Base-by-base conservation (phyloP, 2,888 invertebrate genomes). In the Dromius quadrimaculatus region DNA sequence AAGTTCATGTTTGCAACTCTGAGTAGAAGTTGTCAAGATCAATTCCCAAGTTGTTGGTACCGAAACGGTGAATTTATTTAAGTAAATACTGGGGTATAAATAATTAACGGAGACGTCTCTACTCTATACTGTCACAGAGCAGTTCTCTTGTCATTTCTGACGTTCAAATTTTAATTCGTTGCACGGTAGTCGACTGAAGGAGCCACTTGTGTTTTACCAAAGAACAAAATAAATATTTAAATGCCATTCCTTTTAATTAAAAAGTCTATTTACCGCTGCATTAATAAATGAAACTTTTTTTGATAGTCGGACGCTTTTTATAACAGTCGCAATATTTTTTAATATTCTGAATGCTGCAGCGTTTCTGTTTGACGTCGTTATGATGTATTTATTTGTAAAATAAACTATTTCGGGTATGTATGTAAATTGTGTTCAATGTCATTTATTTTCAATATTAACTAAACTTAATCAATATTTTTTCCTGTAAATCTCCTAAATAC, bases 21-120 rank as follows among this genome's bases (percentile, higher is more conserved):
- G 17, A 59, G 59, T 59, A 36, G 36, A 19, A 59, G 59, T 59
- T 59, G 36, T 20, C 59, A 23, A 59, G 59, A 59, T 59, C 59
- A 59, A 36, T 59, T 59, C 19, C 36, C 19, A 36, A 59, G 59
- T 59, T 59, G 23, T 3, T 20, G 36, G 57, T 32, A 23, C 6
- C 32, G 19, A 59, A n/a, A 11, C 59, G 34, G 59, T 36, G 36
- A 59, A 59, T 59, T 59, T 59, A 59, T 59, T 59, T 36, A 59
- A 36, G 59, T 59, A 34, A 59, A 59, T 59, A 59, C 36, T 15
- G 5, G 3, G 11, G 11, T 20, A 36, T 59, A 36, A 59, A 59
- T 59, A 36, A 59, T 59, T 59, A 36, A 11, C 19, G 34, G 15
- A 34, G 36, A 23, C 28, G 11, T 38, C 38, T 11, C 38, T 13